A percentile compares a stretch with the other conserved stretches of the same genome.
Conservation (phyloP, 1,140 invertebrate genomes). For the Oppia nitens region DNA sequence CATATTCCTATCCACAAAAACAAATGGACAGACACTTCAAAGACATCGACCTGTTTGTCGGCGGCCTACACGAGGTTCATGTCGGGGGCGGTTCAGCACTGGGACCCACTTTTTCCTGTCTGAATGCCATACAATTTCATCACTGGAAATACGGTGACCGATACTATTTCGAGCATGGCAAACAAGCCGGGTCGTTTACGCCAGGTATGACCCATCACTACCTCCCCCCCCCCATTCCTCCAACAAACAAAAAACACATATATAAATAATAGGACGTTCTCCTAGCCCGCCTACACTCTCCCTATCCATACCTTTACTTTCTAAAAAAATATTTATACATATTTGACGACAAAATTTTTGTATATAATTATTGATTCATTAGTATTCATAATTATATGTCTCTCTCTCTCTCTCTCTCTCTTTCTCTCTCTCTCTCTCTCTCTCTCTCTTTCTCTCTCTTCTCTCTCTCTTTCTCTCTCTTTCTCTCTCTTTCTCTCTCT, state of each 20-base stretch:
- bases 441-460: conserved; percentile 1
- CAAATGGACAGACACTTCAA: conserved; percentile 45
- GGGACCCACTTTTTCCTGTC: conserved; percentile 21
- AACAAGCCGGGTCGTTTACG: conserved; percentile 33
- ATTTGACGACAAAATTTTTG: too few relatives aligned
- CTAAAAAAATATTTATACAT: too few relatives aligned
- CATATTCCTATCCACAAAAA: too few relatives aligned
- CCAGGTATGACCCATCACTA: too few relatives aligned
- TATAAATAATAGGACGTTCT: too few relatives aligned
- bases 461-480: neutral
- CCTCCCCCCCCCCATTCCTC: too few relatives aligned
- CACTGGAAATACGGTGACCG: conserved; percentile 24
- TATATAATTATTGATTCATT: neutral
- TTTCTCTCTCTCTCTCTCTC: neutral
- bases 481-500: conserved; percentile 4
- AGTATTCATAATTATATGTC: neutral
- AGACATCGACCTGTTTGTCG: conserved; percentile 32
- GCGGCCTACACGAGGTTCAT: conserved; percentile 28
- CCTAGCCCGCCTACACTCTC: too few relatives aligned
- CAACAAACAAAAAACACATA: too few relatives aligned
- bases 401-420: neutral
- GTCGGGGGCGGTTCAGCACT: conserved; percentile 33
- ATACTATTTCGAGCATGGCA: conserved; percentile 31
- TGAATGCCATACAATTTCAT: conserved; percentile 23
- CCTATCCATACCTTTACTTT: too few relatives aligned